Base-by-base conservation (phyloP, 2,113 vertebrate genomes). In the Mola mola region DNA sequence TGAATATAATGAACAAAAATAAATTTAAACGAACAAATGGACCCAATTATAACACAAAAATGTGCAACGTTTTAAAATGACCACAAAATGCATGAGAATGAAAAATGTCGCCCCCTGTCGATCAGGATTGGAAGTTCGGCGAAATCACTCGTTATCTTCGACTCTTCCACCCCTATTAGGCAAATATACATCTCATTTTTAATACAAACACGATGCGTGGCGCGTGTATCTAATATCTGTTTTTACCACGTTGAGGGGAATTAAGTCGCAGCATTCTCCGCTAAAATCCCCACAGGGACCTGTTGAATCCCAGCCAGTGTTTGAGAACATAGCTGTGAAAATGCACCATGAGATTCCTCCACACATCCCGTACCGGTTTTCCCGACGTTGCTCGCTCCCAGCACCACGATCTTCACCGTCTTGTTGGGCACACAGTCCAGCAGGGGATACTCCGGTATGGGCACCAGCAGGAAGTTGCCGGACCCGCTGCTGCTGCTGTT, bases 361-460 rank as follows among this genome's bases (percentile, higher is more conserved):
- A n/a, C 5, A 5, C 46, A 11, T 26, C 26, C 11, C 88, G 74
- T 84, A 96, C 95, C 95, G 68, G 95, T 96, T 89, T 96, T 96
- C 11, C 95, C 95, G 65, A 96, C 95, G 74, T 92, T 88, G 66
- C 92, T 95, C 38, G 94, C 94, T 0, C 95, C 95, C 69, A 96
- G 87, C 33, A 96, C 95, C 69, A 94, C 95, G 0, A 96, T 94
- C 90, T 96, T 96, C 79, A 96, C 87, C 78, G 93, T 94, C 74
- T 94, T 95, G 91, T 91, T 94, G 66, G 94, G 93, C 37, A 90
- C 90, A 0, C 92, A 94, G 77, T 96, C 95, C 70, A 92, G 53
- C 13, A 75, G 88, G 0, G 95, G 94, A 26, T 93, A 93, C 87
- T 96, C 95, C 56, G 95, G 95, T 56, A 96, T 96, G 72, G 95